Base-by-base conservation (phyloP, 2,113 vertebrate species). In the Ptyas mucosa region DNA sequence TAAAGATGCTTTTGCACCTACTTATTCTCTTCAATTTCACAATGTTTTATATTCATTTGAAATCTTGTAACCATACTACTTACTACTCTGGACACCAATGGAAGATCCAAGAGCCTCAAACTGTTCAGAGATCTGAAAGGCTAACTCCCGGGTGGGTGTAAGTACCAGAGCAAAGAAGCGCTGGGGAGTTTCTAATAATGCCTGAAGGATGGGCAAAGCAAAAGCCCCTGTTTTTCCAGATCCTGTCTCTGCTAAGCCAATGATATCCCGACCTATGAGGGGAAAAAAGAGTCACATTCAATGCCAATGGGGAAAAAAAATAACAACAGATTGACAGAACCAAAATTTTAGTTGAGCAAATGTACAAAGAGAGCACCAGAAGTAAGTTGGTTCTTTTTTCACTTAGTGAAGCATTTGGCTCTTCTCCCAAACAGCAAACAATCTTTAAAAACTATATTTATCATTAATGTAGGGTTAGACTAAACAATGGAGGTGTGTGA, bases 101-200 rank as follows among this genome's bases (percentile, higher is more conserved):
- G 99, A 99, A 43, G 99, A 99, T 6, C 99, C 99, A 95, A 99
- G 97, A n/a, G 99, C 99, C 95, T 99, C 99, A 92, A 99, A 99
- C 94, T 99, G 99, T 96, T 99, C 99, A 0, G 99, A 98, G 95
- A 99, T 99, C 97, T 99, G 99, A 95, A 99, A 99, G 3, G 99
- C 99, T 93, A 99, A 91, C 96, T 99, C 99, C 49, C 99, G 98
- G 10, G 99, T 99, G 0, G 99, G 99, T 0, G 99, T 99, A 92
- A 99, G 98, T 26, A 99, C 98, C 4, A 99, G 98, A 5, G 99
- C 98, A 94, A 99, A 99, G 46, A 99, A 98, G 29, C 99, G 98
- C 96, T 99, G 99, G 0, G 99, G 98, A 0, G 97, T 98, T 91
- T 98, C 97, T 93, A 99, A 97, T 89, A 99, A 97, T 0, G 98